Base-by-base conservation (phyloP, 2,797 vertebrate species). In the Takifugu ocellatus region DNA sequence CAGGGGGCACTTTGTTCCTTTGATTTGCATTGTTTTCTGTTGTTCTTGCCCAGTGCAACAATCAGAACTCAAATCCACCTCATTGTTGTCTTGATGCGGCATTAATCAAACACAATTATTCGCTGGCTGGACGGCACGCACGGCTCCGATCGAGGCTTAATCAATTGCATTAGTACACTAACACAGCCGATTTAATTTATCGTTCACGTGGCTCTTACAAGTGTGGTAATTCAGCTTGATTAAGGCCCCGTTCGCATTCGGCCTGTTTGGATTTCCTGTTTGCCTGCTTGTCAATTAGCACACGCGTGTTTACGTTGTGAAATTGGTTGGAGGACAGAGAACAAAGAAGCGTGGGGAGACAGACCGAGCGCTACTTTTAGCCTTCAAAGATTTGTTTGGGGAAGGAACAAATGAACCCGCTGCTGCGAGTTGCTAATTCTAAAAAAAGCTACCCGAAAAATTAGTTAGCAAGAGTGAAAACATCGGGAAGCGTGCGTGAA, bases 261-360 rank as follows among this genome's bases (percentile, higher is more conserved):
- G 60, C 60, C 44, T 69, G 61, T 81, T 68, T 78, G 66, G 36
- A 39, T 39, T 64, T 76, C 70, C 45, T 64, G 74, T 78, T 83
- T 76, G 77, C 70, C 64, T 77, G 77, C 73, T 71, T 67, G 77
- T 81, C 71, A 82, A 76, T 85, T 79, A 85, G 56, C 9, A 17
- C 1, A 65, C 67, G 55, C 46, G 66, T 78, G 82, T 76, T 81
- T 72, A 60, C 72, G 31, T 55, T 61, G 54, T 57, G 17, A 67
- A 61, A 76, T 26, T 63, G 63, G 79, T 54, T 61, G 21, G 2
- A 3, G 56, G 17, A 51, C 25, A 0, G 24, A 49, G 49, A 72
- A 53, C n/a, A 66, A 48, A 59, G 42, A 51, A 16, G 62, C 33
- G 56, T 27, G 25, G 24, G 25, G 51, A 66, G 29, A 44, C 4